Evolutionary conservation across 2,888 invertebrate species (phyloP).

Genomic region (Ormyrus thymus): DNA sequence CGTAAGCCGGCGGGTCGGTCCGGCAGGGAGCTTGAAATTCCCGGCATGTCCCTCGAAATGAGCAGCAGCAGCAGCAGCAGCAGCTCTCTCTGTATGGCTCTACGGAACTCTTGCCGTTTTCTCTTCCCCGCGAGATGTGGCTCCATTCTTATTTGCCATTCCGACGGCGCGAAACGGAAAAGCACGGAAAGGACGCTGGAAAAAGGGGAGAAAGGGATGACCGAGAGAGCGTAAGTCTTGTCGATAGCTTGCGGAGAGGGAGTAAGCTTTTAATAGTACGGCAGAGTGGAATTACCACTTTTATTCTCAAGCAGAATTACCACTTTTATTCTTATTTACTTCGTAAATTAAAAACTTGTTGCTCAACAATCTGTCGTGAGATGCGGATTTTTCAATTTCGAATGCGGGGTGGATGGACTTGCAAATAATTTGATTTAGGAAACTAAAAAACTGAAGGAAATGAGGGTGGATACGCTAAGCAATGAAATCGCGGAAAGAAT

Average conservation of each 20-base stretch:
- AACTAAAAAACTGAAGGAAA: no score
- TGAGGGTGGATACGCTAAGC: conserved; percentile 19
- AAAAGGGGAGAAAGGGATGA: not conserved
- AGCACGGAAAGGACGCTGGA: conserved; percentile 17
- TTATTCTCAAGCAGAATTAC: no score
- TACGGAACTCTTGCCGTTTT: not conserved
- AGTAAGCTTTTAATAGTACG: not conserved
- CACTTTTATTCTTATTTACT: no score
- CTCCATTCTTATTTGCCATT: conserved; percentile 49
- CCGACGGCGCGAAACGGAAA: conserved; percentile 41
- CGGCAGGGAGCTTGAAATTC: conserved; percentile 37
- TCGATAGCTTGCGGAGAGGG: not conserved
- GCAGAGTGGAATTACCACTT: no score
- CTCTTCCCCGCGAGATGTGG: conserved; percentile 7
- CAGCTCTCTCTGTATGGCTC: not conserved
- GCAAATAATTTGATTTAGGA: no score
- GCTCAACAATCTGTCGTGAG: no score
- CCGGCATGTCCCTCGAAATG: conserved; percentile 44
- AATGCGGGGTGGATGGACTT: no score
- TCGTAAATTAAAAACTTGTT: no score
- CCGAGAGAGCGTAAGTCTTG: not conserved
- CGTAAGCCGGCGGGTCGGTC: not conserved
- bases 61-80: conserved; percentile 4
- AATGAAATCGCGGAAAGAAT: conserved; percentile 36
- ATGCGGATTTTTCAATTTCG: no score